A percentile compares a stretch with the other conserved stretches of the same genome.
phyloP scores from a whole-genome alignment of 30 jellyfish, hydroid and myxozoan species.

The Calvadosia cruxmelitensis region DNA sequence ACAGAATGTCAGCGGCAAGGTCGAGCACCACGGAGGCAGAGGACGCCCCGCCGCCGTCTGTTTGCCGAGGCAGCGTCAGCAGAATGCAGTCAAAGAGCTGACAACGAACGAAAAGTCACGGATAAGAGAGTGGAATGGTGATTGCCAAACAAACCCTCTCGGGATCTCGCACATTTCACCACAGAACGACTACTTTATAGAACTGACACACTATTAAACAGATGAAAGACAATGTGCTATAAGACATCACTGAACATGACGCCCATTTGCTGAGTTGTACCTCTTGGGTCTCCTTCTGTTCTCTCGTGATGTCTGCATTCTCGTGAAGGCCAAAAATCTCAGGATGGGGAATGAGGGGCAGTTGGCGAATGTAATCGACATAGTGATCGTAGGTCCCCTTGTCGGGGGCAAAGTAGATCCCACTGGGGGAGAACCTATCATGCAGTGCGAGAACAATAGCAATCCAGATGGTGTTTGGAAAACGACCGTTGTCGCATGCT shows the following conservation, averaged over 20 bases:
- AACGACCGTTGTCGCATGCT: too few relatives aligned
- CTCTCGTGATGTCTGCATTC: slow-evolving; percentile 96
- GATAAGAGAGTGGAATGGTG: background rate
- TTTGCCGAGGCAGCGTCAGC: slow-evolving; percentile 89
- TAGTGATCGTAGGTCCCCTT: slow-evolving; percentile 63
- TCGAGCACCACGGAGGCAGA: slow-evolving; percentile 92
- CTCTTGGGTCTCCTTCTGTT: slow-evolving; percentile 95
- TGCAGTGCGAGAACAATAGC: too few relatives aligned
- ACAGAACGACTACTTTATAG: background rate
- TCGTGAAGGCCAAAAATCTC: slow-evolving; percentile 96
- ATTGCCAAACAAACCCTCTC: background rate
- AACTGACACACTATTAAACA: background rate
- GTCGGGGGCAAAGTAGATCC: slow-evolving; percentile 78
- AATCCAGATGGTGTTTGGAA: too few relatives aligned
- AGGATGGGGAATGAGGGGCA: slow-evolving; percentile 92
- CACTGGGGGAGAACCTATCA: slow-evolving; percentile 98
- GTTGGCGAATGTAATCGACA: slow-evolving; percentile 57
- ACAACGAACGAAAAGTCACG: background rate
- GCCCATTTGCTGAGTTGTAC: too few relatives aligned
- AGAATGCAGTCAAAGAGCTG: slow-evolving; percentile 87
- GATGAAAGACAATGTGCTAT: too few relatives aligned
- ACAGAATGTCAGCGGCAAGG: slow-evolving; percentile 80
- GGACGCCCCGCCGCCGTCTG: slow-evolving; percentile 88
- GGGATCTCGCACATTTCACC: background rate
- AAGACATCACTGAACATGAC: too few relatives aligned